Evolutionary conservation across 2,113 vertebrate species (phyloP), one percentile per base, ranked within the genome.

Genomic region (Indicator maculatus): DNA sequence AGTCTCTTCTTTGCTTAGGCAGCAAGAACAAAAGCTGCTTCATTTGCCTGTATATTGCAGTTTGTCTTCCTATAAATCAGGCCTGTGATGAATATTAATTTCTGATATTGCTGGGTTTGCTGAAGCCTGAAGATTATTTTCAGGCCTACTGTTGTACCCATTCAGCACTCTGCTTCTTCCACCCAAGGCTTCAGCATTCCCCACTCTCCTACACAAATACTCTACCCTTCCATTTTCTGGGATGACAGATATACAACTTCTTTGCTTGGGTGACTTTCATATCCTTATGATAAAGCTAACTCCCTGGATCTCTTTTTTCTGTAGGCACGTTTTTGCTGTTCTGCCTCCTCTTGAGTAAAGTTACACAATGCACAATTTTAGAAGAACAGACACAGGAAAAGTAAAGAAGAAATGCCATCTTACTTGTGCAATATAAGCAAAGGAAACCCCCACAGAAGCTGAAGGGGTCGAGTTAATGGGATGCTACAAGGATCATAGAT

Each of bases 351-450:
- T 56, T 26, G 8, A 83, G 11, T 21, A 33, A 50, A 67, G 17
- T 6, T 41, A 26, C 10, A 4, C 36, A 71, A 65, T 1, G n/a
- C 5, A n/a, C 8, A 8, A 1, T 3, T 8, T 77, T 39, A 52
- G 21, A 83, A 64, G 14, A 94, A 33, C 17, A 80, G 41, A 74
- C 16, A 21, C 9, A 30, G 5, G 56, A 71, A 52, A 52, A 52
- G 50, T 52, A 45, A 1, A 73, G 73, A 53, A 63, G 7, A 83
- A 67, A 71, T 0, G 0, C 27, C 8, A 78, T 58, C 58, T 36
- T 23, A 21, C 13, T 58, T 50, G 21, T 33, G 33, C 11, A 39
- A 53, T 2, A 21, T 5, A 58, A 21, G 73, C 27, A 87, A 77
- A 72, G 28, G 36, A 88, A 18, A 14, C 39, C 67, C 70, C 39